These are phyloP conservation scores for Atlantisia rogersi DNA, from an alignment of 2,113 vertebrate species.

Conservation along the genomic window DNA sequence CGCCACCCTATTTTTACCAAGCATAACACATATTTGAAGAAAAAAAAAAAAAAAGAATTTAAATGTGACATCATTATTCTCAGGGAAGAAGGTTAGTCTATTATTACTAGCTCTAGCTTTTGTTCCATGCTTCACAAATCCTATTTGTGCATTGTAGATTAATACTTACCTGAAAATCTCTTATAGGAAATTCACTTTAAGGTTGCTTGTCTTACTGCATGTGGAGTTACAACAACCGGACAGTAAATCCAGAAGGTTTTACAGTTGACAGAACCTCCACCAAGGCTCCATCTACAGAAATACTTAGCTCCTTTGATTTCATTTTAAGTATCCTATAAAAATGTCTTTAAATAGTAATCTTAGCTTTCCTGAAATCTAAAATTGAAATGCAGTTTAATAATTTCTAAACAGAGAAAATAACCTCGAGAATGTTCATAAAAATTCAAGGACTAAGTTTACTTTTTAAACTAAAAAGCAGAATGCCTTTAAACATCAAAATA, in stretches of 20 bases:
- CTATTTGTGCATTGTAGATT: constrained; percentile 35
- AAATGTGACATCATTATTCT: neutral
- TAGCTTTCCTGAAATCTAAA: constrained; percentile 69
- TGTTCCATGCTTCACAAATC: constrained; percentile 48
- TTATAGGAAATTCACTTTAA: constrained; percentile 68
- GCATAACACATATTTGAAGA: neutral
- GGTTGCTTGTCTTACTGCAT: constrained; percentile 63
- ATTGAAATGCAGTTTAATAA: constrained; percentile 66
- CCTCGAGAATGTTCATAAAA: neutral
- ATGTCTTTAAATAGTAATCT: constrained; percentile 67
- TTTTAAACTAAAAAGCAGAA: neutral
- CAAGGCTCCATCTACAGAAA: constrained; percentile 67
- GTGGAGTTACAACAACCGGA: constrained; percentile 54
- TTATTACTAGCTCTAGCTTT: constrained; percentile 35
- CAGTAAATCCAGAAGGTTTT: constrained; percentile 63
- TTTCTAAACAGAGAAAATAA: constrained; percentile 45
- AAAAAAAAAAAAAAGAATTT: neutral
- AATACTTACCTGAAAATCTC: constrained; percentile 53
- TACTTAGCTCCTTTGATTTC: constrained; percentile 67
- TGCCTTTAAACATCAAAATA: neutral
- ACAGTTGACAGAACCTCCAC: constrained; percentile 63
- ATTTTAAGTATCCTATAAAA: constrained; percentile 66
- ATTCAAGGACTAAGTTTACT: constrained; percentile 1
- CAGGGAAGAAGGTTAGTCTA: constrained; percentile 12
- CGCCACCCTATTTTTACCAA: neutral